Evolutionary conservation across 2,888 invertebrate genomes (phyloP), one percentile per base, ranked within the genome.

Genomic region (Tipula confusa): DNA sequence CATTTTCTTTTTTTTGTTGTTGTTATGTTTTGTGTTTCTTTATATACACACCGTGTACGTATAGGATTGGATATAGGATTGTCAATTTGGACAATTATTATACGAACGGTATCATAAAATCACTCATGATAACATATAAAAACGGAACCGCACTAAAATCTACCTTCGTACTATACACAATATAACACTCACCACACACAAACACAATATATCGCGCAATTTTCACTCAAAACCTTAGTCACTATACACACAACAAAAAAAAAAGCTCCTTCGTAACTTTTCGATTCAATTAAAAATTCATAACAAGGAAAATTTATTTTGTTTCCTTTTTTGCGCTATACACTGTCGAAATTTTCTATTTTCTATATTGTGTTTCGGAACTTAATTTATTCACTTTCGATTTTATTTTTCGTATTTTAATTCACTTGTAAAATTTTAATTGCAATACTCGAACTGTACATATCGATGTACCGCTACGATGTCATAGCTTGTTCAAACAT

Each of bases 211-310:
- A 31, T 31, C 7, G n/a, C n/a, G 3, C 6, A 33, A 38, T 38
- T 38, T 64, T 18, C 64, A 64, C 64, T 64, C 64, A 24, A 64
- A 64, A 64, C 11, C 64, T 64, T 64, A 64, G 64, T 64, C 64
- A 64, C 64, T 64, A 64, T 9, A 64, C 64, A 64, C 24, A 64
- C 64, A 24, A 64, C n/a, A 64, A 18, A 18, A 24, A 24, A 64
- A 64, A 64, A 64, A 64, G 24, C 64, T 64, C 9, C 24, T 64
- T 64, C 64, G 64, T 64, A 64, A 64, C 64, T 64, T 64, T 64
- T 64, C 64, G 64, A 64, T 64, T 24, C 64, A 64, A 64, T 64
- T 64, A 64, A 64, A 64, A 64, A 64, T 64, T 64, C 64, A 64
- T 64, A 64, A 64, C 64, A 64, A 64, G 64, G 64, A 64, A 64